Evolutionary conservation across 2,797 vertebrate species (phyloP), one percentile per base, ranked within the genome.

Genomic region (Xiphorhynchus erythropygius): DNA sequence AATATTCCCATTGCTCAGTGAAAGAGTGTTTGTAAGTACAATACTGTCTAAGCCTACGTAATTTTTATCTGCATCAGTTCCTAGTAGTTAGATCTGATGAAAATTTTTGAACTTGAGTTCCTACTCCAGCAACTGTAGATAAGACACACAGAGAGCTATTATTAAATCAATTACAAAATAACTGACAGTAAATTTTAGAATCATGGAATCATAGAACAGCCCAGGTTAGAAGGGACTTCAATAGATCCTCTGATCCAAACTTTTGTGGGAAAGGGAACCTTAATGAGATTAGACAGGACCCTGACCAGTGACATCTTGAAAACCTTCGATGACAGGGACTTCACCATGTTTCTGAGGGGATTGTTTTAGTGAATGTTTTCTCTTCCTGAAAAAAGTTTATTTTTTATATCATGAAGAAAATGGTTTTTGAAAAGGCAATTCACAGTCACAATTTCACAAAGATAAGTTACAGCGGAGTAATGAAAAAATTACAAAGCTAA

Each of bases 331-430:
- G 30, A 71, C 8, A 55, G 18, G 23, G 21, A 63, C 35, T 67
- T 24, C 4, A 65, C 23, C 32, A 44, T 2, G 1, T 14, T 33
- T 16, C 22, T 19, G 3, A 4, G 5, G 14, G 71, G 7, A 22
- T 13, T 50, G 46, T 50, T 55, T 24, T 41, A 84, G 22, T 5
- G 4, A 75, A 52, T 27, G 16, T 53, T 35, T 71, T 15, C 37
- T 93, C 25, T 57, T n/a, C 33, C 9, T 28, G 2, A 24, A 53
- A 71, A 83, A 55, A 32, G 9, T 10, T 19, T 28, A 32, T 42
- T 79, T 59, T 21, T 49, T 71, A 13, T 41, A 77, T 37, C 9
- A 68, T 21, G 7, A 91, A 50, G 30, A 71, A 87, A 80, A 49
- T 28, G 56, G 2, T 12, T 44, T 44, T 87, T 79, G 5, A 55